Base-by-base conservation (phyloP, 2,797 vertebrate species). In the Cercopithecus diana region DNA sequence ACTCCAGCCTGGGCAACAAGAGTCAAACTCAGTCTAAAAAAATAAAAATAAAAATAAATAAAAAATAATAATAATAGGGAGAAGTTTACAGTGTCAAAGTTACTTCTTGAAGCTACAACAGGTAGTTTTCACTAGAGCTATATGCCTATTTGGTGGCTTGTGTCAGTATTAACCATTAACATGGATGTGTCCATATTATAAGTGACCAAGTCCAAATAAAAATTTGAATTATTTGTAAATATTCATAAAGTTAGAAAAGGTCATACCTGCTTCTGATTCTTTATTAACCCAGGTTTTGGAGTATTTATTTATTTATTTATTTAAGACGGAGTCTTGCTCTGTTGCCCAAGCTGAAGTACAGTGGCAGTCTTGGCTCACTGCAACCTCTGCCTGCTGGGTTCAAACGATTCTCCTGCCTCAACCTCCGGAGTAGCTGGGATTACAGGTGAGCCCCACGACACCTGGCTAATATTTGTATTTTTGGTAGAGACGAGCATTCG, bases 191-290 rank as follows among this genome's bases (percentile, higher is more conserved):
- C 22, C 45, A 39, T 89, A 96, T 92, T 90, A 41, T 88, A 87
- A 88, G 58, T 57, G 76, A 83, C 14, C 39, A 93, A 57, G 30
- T 80, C 24, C 52, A 97, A 94, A 86, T 58, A 52, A 96, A 90
- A 76, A 82, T 39, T 75, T 88, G 36, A 93, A n/a, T 84, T 90
- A 73, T n/a, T 61, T 70, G 33, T 84, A 45, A 90, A 72, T 67
- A 91, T 61, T 80, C 33, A 64, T 61, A 39, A 96, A 95, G 55
- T 93, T 93, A 24, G 81, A 87, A 75, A 90, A 75, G 19, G 24
- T 58, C 15, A 26, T 83, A 64, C 15, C 75, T 72, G 9, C 28
- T 61, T 85, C 70, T 55, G n/a, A 50, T 82, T 76, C 33, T 92
- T 93, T 70, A n/a, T 19, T 88, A 81, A 43, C 79, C 90, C 50